A percentile compares a stretch with the other conserved stretches of the same genome.
Conservation (phyloP, 92 coral and sea anemone genomes). For the Desmophyllum pertusum region DNA sequence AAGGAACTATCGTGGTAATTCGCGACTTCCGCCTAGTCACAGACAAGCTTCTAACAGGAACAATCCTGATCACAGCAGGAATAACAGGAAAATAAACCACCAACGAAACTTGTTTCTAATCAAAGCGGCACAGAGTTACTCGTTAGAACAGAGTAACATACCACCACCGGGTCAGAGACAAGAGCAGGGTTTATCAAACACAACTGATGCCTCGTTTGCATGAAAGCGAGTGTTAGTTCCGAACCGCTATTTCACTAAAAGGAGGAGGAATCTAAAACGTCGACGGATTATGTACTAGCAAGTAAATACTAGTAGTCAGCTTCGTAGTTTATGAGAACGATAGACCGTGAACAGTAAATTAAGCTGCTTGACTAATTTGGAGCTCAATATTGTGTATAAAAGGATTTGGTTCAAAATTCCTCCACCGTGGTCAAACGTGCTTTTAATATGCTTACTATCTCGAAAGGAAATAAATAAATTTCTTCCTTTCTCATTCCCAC, state of each 20-base stretch:
- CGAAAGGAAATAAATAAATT: too few species aligned
- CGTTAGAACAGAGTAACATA: not conserved
- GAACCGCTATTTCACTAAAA: not conserved
- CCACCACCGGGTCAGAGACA: not conserved
- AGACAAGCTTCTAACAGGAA: not conserved
- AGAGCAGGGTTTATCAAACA: not conserved
- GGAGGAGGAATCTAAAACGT: too few species aligned
- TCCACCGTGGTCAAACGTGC: not conserved
- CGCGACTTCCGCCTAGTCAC: not conserved
- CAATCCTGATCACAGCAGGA: not conserved
- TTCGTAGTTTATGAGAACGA: not conserved
- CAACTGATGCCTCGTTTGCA: constrained; percentile 25
- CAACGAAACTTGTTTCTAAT: not conserved
- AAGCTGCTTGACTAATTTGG: not conserved
- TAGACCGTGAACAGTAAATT: not conserved
- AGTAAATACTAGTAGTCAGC: not conserved
- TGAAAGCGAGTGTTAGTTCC: not conserved
- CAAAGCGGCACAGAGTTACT: not conserved
- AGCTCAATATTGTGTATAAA: not conserved
- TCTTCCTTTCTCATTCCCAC: too few species aligned
- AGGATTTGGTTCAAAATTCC: not conserved
- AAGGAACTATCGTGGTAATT: not conserved
- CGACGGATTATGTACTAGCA: not conserved
- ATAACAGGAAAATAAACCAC: not conserved
- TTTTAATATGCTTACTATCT: not conserved